These are phyloP conservation scores for Uria lomvia DNA, from an alignment of 2,113 vertebrate species.

Conservation along the genomic window DNA sequence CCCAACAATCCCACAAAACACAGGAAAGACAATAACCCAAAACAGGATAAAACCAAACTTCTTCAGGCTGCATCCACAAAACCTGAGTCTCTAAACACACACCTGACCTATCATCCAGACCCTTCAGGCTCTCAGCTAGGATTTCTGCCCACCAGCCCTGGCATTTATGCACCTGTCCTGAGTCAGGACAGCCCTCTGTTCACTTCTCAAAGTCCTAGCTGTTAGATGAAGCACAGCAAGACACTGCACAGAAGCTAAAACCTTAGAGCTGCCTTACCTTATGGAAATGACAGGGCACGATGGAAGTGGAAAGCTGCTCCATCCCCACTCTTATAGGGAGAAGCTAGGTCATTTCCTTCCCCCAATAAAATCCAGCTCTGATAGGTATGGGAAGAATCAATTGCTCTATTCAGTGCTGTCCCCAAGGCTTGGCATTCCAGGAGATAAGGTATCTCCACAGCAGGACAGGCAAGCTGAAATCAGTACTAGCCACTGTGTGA, in stretches of 20 bases:
- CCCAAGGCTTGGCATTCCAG: background rate
- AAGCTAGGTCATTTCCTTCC: slow-evolving; percentile 8
- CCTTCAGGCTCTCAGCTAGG: background rate
- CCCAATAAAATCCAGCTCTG: background rate
- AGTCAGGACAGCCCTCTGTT: background rate
- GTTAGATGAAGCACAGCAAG: background rate
- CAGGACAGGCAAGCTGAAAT: background rate
- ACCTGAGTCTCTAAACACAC: background rate
- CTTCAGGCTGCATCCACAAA: background rate
- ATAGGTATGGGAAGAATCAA: background rate
- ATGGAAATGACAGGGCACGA: background rate
- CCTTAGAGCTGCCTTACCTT: background rate
- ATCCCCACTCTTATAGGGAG: background rate
- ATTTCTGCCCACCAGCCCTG: background rate
- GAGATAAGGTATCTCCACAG: slow-evolving; percentile 31
- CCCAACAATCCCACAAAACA: background rate
- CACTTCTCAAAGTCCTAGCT: background rate
- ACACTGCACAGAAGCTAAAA: background rate
- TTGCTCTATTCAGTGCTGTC: background rate
- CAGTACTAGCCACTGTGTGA: slow-evolving; percentile 15
- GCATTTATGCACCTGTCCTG: background rate
- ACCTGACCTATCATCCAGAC: background rate
- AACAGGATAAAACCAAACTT: background rate
- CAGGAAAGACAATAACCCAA: background rate
- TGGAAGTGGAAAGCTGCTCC: background rate